These are phyloP conservation scores for Himalopsyche japonica DNA, from an alignment of 2,888 invertebrate genomes.

Conservation along the genomic window DNA sequence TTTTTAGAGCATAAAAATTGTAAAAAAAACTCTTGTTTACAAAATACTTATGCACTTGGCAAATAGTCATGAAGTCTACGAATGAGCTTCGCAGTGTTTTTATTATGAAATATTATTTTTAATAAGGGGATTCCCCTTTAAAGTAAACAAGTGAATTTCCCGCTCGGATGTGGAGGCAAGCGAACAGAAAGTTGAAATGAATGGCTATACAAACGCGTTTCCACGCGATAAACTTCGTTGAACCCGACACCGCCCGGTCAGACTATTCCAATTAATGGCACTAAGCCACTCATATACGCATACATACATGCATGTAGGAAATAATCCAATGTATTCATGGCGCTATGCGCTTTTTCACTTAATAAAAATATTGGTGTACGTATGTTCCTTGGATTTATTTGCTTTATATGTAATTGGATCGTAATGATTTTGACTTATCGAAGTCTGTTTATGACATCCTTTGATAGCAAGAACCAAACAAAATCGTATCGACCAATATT, in stretches of 20 bases:
- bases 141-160: not conserved
- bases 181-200: constrained; percentile 18
- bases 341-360: too few species aligned
- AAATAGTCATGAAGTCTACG: not conserved
- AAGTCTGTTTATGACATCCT: too few species aligned
- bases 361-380: too few species aligned
- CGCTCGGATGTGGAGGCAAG: not conserved
- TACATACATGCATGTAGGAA: not conserved
- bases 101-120: not conserved
- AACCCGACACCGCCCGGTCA: constrained; percentile 12
- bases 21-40: not conserved
- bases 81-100: not conserved
- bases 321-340: too few species aligned
- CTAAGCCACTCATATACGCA: not conserved
- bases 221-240: constrained; percentile 23
- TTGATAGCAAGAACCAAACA: too few species aligned
- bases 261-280: not conserved
- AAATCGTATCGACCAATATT: too few species aligned
- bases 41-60: not conserved
- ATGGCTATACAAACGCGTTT: constrained; percentile 26
- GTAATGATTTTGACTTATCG: too few species aligned
- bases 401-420: too few species aligned
- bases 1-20: not conserved
- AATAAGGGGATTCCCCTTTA: not conserved
- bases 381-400: too few species aligned